Evolutionary conservation across 2,797 vertebrate species (phyloP).

Genomic region (Cottoperca gobio): DNA sequence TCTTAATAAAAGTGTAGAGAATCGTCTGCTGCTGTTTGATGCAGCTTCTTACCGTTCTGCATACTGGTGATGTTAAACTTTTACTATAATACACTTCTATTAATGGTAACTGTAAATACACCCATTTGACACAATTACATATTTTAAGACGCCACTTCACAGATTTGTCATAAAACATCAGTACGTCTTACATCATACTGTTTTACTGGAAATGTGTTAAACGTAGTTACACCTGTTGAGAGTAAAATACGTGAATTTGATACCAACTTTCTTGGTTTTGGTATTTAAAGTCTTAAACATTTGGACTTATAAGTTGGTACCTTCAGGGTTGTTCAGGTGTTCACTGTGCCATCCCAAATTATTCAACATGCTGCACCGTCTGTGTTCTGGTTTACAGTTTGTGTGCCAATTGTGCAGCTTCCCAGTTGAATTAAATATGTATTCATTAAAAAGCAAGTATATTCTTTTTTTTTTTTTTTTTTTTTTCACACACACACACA

Average conservation of each 20-base stretch:
- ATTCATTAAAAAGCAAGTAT: constrained; percentile 21
- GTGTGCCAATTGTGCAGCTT: constrained; percentile 43
- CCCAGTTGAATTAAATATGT: constrained; percentile 37
- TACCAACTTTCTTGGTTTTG: neutral
- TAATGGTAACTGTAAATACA: neutral
- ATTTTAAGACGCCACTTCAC: neutral
- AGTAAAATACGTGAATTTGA: neutral
- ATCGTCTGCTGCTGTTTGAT: neutral
- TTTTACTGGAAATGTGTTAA: neutral
- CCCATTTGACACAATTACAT: neutral
- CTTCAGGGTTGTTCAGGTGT: neutral
- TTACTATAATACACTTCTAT: neutral
- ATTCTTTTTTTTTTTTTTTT: constrained; percentile 1
- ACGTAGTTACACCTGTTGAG: neutral
- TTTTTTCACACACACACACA: too few relatives aligned
- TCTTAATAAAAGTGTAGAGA: constrained; percentile 14
- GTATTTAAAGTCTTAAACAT: constrained; percentile 7
- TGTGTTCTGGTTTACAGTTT: constrained; percentile 36
- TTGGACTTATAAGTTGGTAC: neutral
- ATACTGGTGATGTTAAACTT: neutral
- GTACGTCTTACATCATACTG: neutral
- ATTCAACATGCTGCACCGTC: constrained; percentile 8
- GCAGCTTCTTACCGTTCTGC: constrained; percentile 9
- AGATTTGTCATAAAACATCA: neutral
- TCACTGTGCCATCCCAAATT: constrained; percentile 11